Conservation (phyloP, 1,140 invertebrate species). For the Eulimnadia texana region DNA sequence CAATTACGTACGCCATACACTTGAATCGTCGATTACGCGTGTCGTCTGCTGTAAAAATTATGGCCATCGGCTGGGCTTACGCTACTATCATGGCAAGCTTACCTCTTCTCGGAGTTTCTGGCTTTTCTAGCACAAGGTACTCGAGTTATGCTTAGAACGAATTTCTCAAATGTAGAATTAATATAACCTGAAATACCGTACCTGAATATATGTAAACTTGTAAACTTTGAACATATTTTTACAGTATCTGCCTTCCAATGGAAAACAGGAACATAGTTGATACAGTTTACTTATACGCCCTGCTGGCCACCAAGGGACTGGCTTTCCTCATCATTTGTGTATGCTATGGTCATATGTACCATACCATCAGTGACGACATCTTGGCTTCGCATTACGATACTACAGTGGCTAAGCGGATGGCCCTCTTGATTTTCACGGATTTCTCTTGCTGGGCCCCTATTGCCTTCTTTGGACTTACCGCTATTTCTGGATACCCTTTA, state of each 20-base stretch:
- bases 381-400: conserved; percentile 45
- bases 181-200: too few species aligned
- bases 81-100: too few species aligned
- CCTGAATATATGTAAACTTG: too few species aligned
- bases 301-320: conserved; percentile 53
- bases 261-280: conserved; percentile 44
- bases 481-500: conserved; percentile 56
- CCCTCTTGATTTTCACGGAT: conserved; percentile 68
- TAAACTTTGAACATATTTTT: too few species aligned
- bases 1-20: conserved; percentile 69
- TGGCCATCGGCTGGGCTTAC: too few species aligned
- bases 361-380: conserved; percentile 45
- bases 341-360: conserved; percentile 70
- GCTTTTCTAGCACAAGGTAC: too few species aligned
- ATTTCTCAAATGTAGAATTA: too few species aligned
- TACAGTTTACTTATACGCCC: conserved; percentile 49
- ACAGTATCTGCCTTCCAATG: conserved; percentile 57
- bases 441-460: conserved; percentile 75
- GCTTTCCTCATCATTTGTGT: conserved; percentile 61
- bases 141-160: too few species aligned
- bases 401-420: conserved; percentile 74
- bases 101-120: too few species aligned
- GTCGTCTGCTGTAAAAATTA: too few species aligned
- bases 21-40: too few species aligned
- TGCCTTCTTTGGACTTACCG: conserved; percentile 69